phyloP scores from a whole-genome alignment of 2,113 vertebrate species.

The Parus major region DNA sequence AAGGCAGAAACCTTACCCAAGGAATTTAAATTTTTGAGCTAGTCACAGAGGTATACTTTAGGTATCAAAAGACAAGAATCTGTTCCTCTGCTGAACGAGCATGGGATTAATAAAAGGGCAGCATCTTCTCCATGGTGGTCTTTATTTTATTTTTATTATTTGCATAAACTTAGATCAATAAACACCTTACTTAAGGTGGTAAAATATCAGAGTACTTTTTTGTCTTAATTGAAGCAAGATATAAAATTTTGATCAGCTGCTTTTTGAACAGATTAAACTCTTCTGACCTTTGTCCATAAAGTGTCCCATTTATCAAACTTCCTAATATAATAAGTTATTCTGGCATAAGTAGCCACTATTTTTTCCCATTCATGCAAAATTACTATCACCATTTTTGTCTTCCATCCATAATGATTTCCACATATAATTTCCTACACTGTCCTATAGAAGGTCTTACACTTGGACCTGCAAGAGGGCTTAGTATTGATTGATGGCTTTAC shows the following conservation, averaged over 20 bases:
- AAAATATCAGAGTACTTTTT: background rate
- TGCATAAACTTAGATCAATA: background rate
- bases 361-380: background rate
- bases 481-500: background rate
- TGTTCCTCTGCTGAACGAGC: background rate
- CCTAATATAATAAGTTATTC: background rate
- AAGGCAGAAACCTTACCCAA: background rate
- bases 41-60: background rate
- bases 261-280: background rate
- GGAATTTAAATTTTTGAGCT: background rate
- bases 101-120: background rate
- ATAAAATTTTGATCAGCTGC: background rate
- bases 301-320: background rate
- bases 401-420: background rate
- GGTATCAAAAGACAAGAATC: background rate
- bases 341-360: background rate
- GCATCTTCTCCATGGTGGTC: background rate
- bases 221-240: background rate
- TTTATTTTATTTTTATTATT: background rate
- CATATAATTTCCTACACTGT: background rate
- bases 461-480: background rate
- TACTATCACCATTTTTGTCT: background rate
- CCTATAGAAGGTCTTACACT: background rate
- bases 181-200: background rate
- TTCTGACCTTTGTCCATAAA: background rate